A percentile compares a stretch with the other conserved stretches of the same genome.
Conservation (phyloP, 2,888 invertebrate genomes). For the Adelphocoris suturalis region DNA sequence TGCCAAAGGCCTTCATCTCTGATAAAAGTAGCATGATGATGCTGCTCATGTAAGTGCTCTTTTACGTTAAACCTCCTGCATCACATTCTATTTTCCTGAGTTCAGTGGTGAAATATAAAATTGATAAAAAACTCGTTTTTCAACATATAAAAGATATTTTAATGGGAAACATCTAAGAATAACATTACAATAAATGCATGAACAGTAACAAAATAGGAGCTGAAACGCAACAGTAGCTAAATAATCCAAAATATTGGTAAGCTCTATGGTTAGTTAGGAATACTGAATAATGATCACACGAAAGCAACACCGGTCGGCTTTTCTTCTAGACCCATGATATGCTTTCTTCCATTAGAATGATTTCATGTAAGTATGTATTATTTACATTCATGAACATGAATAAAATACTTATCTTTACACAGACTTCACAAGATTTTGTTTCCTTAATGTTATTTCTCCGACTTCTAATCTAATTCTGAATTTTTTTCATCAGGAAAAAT, state of each 20-base stretch:
- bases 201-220: slow-evolving; percentile 24
- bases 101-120: too few relatives aligned
- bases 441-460: background rate
- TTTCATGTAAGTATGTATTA: slow-evolving; percentile 21
- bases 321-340: background rate
- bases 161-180: slow-evolving; percentile 48
- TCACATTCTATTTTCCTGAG: too few relatives aligned
- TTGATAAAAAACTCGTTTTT: too few relatives aligned
- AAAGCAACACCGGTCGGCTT: slow-evolving; percentile 10
- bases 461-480: background rate
- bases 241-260: slow-evolving; percentile 9
- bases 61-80: too few relatives aligned
- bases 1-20: too few relatives aligned
- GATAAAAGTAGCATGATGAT: too few relatives aligned
- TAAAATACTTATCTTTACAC: slow-evolving; percentile 20
- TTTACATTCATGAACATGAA: background rate
- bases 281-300: slow-evolving; percentile 60
- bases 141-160: slow-evolving; percentile 55
- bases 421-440: background rate
- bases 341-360: slow-evolving; percentile 31
- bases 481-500: background rate
- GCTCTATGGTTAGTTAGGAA: slow-evolving; percentile 51
- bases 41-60: too few relatives aligned
- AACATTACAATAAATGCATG: slow-evolving; percentile 29
- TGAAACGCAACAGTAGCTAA: slow-evolving; percentile 46